Base-by-base conservation (phyloP, 2,113 vertebrate genomes). In the Prionailurus viverrinus region DNA sequence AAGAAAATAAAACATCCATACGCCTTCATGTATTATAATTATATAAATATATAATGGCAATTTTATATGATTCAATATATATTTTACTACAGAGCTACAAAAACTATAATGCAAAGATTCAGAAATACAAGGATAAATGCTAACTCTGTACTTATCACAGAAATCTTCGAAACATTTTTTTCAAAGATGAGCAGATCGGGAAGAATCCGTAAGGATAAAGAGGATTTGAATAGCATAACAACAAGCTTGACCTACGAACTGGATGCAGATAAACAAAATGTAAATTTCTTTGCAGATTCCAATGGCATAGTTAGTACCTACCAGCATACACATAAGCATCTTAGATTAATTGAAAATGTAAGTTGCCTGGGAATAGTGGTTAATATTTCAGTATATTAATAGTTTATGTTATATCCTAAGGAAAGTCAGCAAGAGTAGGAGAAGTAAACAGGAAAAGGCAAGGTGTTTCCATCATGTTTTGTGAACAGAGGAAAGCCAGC, bases 131-230 rank as follows among this genome's bases (percentile, higher is more conserved):
- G 33, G 39, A 68, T 74, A 92, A 91, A 74, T 84, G 27, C 84
- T 86, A 71, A 89, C 29, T 33, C 7, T 58, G 10, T 58, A 39
- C 16, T 58, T 19, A 66, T 16, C 39, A 48, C 45, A 89, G 71
- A 63, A 68, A 80, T 53, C 29, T 93, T 91, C 13, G 61, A 93
- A 96, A 74, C 6, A 18, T 31, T 91, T 89, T 25, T 94, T 97
- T 89, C 78, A 45, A 89, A 84, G 79, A 51, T 53, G 39, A 10
- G 18, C 36, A 93, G 74, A 79, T 39, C 45, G 61, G 55, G 15
- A 91, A 86, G 68, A 82, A 69, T 27, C 80, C 94, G 79, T 39
- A 94, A 36, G 45, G 51, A 80, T 55, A 80, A 55, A 80, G 78
- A 90, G 45, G 63, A 94, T 92, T 83, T 79, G 53, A 58, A 31